A percentile compares a stretch with the other conserved stretches of the same genome.
Evolutionary conservation across 2,113 vertebrate genomes (phyloP).

Genomic region (Alligator mississippiensis): DNA sequence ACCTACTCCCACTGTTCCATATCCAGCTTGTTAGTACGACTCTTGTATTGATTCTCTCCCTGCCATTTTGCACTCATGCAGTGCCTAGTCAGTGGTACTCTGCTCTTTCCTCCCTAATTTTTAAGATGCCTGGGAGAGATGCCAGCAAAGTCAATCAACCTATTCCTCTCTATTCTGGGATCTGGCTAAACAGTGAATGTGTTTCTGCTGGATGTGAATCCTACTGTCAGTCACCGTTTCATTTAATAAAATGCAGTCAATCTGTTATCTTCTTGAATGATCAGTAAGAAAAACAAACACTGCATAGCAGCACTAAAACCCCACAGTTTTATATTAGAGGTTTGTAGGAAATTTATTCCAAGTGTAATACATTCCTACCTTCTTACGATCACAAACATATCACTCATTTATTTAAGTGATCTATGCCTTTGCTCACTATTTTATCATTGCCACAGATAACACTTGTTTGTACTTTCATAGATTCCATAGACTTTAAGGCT

Average conservation of each 20-base stretch:
- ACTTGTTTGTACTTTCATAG: background rate
- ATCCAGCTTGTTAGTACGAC: background rate
- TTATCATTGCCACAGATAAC: background rate
- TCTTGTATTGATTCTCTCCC: background rate
- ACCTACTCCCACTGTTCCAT: no score
- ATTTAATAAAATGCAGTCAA: background rate
- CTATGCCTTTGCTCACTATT: background rate
- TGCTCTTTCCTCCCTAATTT: background rate
- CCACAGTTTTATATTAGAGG: background rate
- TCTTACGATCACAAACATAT: background rate
- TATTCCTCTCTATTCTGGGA: background rate
- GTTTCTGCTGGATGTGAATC: background rate
- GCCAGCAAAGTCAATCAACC: background rate
- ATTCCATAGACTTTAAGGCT: no score
- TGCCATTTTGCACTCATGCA: background rate
- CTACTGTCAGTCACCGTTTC: background rate
- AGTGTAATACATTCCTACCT: background rate
- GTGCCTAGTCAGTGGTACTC: background rate
- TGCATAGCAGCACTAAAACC: background rate
- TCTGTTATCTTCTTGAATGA: background rate
- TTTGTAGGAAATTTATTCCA: conserved; percentile 2
- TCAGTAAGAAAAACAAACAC: conserved; percentile 22
- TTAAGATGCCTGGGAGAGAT: background rate
- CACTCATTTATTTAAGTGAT: background rate
- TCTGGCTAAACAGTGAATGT: background rate